Percentiles rank a stretch among this genome's conserved stretches.
Conservation (phyloP, 2,888 invertebrate genomes). For the Dioctria rufipes region DNA sequence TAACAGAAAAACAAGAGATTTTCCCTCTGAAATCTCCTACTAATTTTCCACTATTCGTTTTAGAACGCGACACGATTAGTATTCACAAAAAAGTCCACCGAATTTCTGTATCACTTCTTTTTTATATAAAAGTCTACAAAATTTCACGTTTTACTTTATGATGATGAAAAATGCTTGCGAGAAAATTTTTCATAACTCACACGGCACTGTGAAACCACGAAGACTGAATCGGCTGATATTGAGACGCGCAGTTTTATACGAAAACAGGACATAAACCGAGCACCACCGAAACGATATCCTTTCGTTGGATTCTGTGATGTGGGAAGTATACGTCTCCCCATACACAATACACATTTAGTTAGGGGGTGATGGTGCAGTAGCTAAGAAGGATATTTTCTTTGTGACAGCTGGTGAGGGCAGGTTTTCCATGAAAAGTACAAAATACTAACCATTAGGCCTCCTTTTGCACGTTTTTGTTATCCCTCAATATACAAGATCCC, state of each 20-base stretch:
- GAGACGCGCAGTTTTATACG: constrained; percentile 59
- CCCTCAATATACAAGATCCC: constrained; percentile 15
- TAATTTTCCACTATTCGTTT: not conserved
- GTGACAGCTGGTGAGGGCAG: not conserved
- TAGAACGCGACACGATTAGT: constrained; percentile 12
- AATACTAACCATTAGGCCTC: constrained; percentile 21
- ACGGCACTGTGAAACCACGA: constrained; percentile 57
- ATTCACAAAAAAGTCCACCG: constrained; percentile 4
- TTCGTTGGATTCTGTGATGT: constrained; percentile 8
- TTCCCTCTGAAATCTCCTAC: not conserved
- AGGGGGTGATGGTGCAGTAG: not conserved
- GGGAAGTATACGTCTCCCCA: not conserved
- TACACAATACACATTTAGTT: constrained; percentile 15
- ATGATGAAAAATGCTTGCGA: constrained; percentile 19
- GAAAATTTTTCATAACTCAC: constrained; percentile 40
- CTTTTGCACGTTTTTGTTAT: constrained; percentile 31
- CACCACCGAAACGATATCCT: constrained; percentile 11
- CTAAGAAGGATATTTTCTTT: too few species aligned
- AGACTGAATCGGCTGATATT: constrained; percentile 57
- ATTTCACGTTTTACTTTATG: constrained; percentile 35
- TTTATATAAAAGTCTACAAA: not conserved
- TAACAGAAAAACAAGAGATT: not conserved
- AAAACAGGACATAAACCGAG: constrained; percentile 54
- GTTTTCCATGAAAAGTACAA: constrained; percentile 19
- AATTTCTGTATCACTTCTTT: not conserved